A percentile compares a stretch with the other conserved stretches of the same genome.
These are phyloP conservation scores for Coilia nasus DNA, from an alignment of 2,797 vertebrate genomes.

Conservation along the genomic window DNA sequence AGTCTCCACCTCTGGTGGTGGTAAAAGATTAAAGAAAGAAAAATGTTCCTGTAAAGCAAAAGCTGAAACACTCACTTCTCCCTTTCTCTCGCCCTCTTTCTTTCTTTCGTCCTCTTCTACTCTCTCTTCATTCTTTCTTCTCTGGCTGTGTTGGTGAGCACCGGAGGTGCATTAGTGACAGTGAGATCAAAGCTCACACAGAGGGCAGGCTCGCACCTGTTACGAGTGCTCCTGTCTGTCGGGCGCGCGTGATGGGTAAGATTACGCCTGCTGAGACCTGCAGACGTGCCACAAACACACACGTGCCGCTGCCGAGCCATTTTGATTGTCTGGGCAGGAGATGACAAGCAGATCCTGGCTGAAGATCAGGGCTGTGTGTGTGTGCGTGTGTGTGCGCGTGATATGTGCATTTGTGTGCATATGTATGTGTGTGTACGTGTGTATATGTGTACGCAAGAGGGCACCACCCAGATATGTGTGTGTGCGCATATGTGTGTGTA, in stretches of 20 bases:
- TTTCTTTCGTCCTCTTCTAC: constrained; percentile 24
- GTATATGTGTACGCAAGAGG: no score
- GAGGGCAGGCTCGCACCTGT: constrained; percentile 63
- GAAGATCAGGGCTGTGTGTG: constrained; percentile 5
- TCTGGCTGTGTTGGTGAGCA: neutral
- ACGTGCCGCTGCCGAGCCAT: neutral
- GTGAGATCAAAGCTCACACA: constrained; percentile 49
- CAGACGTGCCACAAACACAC: constrained; percentile 10
- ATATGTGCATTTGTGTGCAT: neutral
- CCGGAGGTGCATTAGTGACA: constrained; percentile 62
- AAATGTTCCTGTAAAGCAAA: no score
- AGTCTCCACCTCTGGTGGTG: no score
- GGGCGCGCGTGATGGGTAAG: constrained; percentile 52
- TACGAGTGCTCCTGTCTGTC: constrained; percentile 54
- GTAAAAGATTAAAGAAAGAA: no score
- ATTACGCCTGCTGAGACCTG: constrained; percentile 54
- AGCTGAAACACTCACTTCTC: neutral
- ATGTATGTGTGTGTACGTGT: neutral
- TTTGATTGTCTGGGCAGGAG: constrained; percentile 46
- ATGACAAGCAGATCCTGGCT: constrained; percentile 1
- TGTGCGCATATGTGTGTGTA: constrained; percentile 20
- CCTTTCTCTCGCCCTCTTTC: constrained; percentile 25
- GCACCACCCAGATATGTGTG: no score
- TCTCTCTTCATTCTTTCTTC: neutral
- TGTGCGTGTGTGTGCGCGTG: neutral